Percentiles rank a stretch among this genome's conserved stretches.
Evolutionary conservation across 1,140 invertebrate species (phyloP).

Genomic region (Drosophila triauraria): DNA sequence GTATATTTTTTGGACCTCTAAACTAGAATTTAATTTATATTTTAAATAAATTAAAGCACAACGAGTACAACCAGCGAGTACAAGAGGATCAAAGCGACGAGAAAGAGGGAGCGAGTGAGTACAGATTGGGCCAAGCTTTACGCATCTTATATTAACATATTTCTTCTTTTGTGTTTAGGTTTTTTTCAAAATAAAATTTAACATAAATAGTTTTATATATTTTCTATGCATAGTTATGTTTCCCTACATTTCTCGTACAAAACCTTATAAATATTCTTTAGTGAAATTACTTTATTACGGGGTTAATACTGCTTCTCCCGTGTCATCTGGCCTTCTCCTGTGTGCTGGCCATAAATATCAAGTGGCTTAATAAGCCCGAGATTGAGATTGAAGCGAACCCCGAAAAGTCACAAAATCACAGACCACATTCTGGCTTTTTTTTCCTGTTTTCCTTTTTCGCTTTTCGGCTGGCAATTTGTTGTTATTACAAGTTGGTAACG

Average conservation of each 20-base stretch:
- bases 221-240: neutral
- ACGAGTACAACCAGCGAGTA: too few species aligned
- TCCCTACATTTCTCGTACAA: neutral
- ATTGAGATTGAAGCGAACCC: conserved; percentile 8
- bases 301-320: neutral
- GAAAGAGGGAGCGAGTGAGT: too few species aligned
- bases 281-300: conserved; percentile 6
- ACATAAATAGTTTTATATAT: neutral
- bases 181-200: neutral
- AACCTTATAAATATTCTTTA: neutral
- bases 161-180: too few species aligned
- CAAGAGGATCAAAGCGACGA: too few species aligned
- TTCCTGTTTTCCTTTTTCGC: neutral
- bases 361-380: conserved; percentile 65
- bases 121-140: too few species aligned
- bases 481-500: conserved; percentile 66
- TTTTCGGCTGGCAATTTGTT: conserved; percentile 45
- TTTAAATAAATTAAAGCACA: too few species aligned
- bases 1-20: too few species aligned
- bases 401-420: conserved; percentile 44
- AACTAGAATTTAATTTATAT: too few species aligned
- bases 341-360: conserved; percentile 60
- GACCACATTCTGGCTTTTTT: neutral
- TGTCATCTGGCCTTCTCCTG: neutral
- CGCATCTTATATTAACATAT: too few species aligned